A percentile compares a stretch with the other conserved stretches of the same genome.
Conservation (phyloP, 2,797 vertebrate genomes). For the Anabacerthia variegaticeps region DNA sequence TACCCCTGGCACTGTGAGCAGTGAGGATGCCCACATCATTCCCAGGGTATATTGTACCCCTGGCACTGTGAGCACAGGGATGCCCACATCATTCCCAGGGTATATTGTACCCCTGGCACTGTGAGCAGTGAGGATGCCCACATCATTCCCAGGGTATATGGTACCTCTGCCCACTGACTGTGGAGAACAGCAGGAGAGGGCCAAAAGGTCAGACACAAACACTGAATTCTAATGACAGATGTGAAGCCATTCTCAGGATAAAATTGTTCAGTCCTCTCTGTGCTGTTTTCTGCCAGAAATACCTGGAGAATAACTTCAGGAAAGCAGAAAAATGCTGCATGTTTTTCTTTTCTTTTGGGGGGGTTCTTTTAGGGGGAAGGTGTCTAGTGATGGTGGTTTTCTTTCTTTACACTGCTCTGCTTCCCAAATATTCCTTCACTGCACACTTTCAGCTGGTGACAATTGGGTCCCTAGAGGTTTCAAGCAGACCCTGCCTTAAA, state of each 20-base stretch:
- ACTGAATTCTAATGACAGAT: not conserved
- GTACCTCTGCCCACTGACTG: not conserved
- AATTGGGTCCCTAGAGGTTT: not conserved
- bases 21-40: no score
- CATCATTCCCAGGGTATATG: not conserved
- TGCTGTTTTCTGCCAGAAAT: not conserved
- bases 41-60: no score
- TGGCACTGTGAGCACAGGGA: no score
- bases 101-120: no score
- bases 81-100: no score
- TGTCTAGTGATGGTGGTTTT: not conserved
- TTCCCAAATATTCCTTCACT: conserved; percentile 15
- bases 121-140: no score
- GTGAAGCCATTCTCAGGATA: not conserved
- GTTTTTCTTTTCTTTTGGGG: no score
- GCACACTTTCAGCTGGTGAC: not conserved
- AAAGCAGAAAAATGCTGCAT: not conserved
- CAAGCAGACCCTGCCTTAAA: not conserved
- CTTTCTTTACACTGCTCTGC: not conserved
- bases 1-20: no score
- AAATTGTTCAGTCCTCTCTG: not conserved
- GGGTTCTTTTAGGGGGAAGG: no score
- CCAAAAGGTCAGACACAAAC: not conserved
- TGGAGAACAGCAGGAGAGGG: not conserved
- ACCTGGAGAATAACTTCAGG: not conserved